Percentiles rank a stretch among this genome's conserved stretches.
Conservation (phyloP, 2,113 vertebrate genomes). For the Rhombomys opimus region DNA sequence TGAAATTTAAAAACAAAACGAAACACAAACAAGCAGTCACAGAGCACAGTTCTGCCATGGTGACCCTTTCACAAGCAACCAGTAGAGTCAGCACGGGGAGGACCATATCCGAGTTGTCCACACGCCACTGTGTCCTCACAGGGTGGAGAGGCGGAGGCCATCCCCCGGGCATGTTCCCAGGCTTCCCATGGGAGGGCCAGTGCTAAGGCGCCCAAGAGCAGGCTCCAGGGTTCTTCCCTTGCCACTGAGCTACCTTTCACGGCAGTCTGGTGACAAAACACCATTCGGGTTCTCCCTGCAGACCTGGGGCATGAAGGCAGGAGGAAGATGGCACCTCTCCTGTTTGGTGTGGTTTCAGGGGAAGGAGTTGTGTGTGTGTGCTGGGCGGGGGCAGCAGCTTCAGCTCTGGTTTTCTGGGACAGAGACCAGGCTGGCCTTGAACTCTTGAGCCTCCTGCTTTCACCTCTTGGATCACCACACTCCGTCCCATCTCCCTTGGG, state of each 20-base stretch:
- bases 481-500: background rate
- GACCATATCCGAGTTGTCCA: background rate
- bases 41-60: background rate
- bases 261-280: too few species aligned
- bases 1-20: too few species aligned
- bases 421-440: background rate
- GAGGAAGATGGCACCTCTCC: background rate
- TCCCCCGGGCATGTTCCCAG: background rate
- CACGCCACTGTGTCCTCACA: background rate
- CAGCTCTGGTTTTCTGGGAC: background rate
- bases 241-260: background rate
- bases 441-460: background rate
- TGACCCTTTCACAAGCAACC: background rate
- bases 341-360: background rate
- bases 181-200: background rate
- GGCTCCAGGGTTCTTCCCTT: background rate
- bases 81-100: background rate
- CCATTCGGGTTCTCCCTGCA: background rate
- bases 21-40: background rate
- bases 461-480: background rate
- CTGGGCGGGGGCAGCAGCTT: background rate
- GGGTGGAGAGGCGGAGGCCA: too few species aligned
- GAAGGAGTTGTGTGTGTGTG: background rate
- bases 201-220: background rate
- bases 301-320: background rate